These are phyloP conservation scores for Trachelus troglodyta DNA, from an alignment of 2,888 invertebrate genomes.

Conservation along the genomic window DNA sequence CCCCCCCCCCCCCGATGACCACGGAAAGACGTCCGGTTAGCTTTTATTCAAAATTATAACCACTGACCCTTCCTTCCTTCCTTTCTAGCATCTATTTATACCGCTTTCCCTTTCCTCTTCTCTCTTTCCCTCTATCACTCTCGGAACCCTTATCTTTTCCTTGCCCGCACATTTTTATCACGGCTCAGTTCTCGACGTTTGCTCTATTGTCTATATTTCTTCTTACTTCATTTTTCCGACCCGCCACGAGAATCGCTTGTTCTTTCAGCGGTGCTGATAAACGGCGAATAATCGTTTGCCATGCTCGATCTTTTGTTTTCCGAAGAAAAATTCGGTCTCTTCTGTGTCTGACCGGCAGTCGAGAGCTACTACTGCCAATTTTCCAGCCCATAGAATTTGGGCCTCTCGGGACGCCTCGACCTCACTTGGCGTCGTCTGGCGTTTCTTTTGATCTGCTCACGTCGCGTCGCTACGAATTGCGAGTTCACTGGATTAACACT, in stretches of 20 bases:
- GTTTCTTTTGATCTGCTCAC: not conserved
- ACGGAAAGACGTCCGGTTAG: not conserved
- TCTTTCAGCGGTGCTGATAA: not conserved
- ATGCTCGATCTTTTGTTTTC: slow-evolving; percentile 40
- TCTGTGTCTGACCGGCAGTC: slow-evolving; percentile 37
- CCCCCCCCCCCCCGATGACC: not conserved
- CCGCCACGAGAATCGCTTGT: not conserved
- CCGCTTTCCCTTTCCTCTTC: not conserved
- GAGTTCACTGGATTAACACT: not conserved
- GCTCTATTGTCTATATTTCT: not conserved
- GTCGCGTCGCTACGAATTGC: not conserved
- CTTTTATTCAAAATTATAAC: not conserved
- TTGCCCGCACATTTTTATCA: not conserved
- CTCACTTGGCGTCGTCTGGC: not conserved
- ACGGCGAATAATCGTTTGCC: not conserved
- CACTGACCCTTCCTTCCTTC: not conserved
- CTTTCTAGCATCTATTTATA: not conserved
- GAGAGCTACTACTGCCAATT: slow-evolving; percentile 36
- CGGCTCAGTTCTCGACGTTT: not conserved
- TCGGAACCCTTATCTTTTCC: not conserved
- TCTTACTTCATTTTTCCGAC: not conserved
- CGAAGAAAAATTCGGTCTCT: slow-evolving; percentile 48
- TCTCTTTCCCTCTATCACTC: not conserved
- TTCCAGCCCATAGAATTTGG: not conserved
- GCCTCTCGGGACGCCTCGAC: not conserved